phyloP scores from a whole-genome alignment of 1,140 invertebrate species.

The Frieseomelitta varia region DNA sequence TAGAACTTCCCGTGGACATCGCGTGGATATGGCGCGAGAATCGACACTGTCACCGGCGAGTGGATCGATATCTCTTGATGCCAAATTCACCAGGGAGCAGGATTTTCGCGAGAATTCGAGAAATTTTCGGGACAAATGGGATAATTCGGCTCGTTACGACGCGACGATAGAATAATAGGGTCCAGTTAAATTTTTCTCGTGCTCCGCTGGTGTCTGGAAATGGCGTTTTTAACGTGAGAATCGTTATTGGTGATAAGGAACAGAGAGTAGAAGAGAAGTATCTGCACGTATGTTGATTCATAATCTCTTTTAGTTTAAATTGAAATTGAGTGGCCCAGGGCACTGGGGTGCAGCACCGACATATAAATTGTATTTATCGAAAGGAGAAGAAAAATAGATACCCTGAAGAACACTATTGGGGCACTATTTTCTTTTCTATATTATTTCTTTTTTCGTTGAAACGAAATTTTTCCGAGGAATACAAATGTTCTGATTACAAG shows the following conservation, averaged over 20 bases:
- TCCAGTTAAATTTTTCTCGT: background rate
- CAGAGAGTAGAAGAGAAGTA: background rate
- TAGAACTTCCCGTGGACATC: background rate
- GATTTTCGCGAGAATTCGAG: background rate
- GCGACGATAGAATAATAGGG: background rate
- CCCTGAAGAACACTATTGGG: no score
- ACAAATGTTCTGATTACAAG: no score
- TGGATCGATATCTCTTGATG: conserved; percentile 5
- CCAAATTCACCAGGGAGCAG: background rate
- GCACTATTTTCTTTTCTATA: no score
- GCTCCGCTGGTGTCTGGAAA: background rate
- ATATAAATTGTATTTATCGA: background rate
- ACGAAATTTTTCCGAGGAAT: no score
- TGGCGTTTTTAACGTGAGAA: background rate
- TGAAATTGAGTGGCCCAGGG: background rate
- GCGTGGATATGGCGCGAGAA: background rate
- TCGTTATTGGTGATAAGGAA: background rate
- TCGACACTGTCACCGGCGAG: conserved; percentile 17
- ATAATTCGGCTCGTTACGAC: background rate
- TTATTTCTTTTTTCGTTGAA: no score
- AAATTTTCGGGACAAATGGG: background rate
- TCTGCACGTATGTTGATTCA: background rate
- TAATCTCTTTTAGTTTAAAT: background rate
- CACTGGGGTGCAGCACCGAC: background rate
- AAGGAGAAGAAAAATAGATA: background rate